phyloP scores from a whole-genome alignment of 1,140 invertebrate species.

The Centruroides sculpturatus region DNA sequence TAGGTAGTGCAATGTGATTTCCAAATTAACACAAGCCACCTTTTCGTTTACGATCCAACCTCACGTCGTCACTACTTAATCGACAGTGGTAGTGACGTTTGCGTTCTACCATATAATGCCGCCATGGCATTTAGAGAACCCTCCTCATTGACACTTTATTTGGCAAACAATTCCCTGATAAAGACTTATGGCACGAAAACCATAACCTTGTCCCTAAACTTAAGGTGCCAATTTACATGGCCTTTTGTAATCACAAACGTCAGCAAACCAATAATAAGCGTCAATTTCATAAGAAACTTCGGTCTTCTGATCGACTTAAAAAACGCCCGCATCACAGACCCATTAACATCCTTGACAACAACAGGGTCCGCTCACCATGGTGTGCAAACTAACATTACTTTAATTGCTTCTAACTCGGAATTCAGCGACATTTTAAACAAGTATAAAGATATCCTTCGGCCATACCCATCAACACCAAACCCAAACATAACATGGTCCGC shows the following conservation, averaged over 20 bases:
- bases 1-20: constrained; percentile 5
- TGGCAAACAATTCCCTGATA: constrained; percentile 7
- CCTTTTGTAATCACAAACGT: constrained; percentile 6
- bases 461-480: neutral
- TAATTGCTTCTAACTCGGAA: neutral
- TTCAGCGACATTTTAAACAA: constrained; percentile 1
- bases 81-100: constrained; percentile 1
- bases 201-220: neutral
- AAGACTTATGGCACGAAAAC: constrained; percentile 6
- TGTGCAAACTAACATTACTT: neutral
- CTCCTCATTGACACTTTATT: neutral
- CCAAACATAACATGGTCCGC: constrained; percentile 3
- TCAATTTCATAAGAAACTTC: constrained; percentile 7
- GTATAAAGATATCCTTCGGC: constrained; percentile 1
- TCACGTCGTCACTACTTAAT: no score
- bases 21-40: neutral
- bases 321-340: neutral
- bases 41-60: neutral
- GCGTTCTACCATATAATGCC: neutral
- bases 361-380: neutral
- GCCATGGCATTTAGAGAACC: no score
- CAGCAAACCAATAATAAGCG: constrained; percentile 9
- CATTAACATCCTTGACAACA: neutral
- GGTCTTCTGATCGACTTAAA: constrained; percentile 1
- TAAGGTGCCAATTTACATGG: constrained; percentile 1